Evolutionary conservation across 64 coral and sea anemone species (phyloP).

Genomic region (Actinia tenebrosa): DNA sequence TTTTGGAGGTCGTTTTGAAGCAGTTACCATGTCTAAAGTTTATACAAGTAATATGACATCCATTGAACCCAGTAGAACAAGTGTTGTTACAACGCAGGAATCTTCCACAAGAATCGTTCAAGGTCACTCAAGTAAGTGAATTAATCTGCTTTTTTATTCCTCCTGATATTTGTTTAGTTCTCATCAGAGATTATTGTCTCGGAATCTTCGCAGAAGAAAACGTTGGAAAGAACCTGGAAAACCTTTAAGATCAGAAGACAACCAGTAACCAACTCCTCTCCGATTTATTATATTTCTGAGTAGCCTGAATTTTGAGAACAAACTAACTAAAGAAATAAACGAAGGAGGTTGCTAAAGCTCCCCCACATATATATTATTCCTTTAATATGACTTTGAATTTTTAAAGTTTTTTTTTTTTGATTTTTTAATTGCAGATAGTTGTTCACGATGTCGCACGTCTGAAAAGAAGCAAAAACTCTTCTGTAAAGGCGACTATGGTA

Average conservation of each 20-base stretch:
- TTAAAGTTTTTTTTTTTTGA: too few relatives aligned
- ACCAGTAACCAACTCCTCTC: too few relatives aligned
- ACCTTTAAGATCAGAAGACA: too few relatives aligned
- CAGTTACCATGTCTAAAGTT: neutral
- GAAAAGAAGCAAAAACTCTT: slow-evolving; percentile 3
- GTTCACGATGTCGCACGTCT: neutral
- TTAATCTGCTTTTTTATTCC: neutral
- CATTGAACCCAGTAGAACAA: neutral
- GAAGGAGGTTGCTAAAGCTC: too few relatives aligned
- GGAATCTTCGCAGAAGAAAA: too few relatives aligned
- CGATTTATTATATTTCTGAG: too few relatives aligned
- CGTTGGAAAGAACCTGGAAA: too few relatives aligned
- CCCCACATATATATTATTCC: too few relatives aligned
- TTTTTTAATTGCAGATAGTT: neutral
- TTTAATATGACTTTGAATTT: too few relatives aligned
- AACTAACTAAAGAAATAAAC: too few relatives aligned
- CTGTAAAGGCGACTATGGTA: neutral
- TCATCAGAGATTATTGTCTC: too few relatives aligned
- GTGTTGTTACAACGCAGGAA: neutral
- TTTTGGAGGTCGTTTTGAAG: neutral
- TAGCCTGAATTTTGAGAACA: too few relatives aligned
- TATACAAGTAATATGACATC: neutral
- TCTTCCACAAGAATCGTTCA: neutral
- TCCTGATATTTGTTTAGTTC: neutral
- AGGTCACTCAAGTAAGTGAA: neutral